Evolutionary conservation across 2,113 vertebrate genomes (phyloP).

Genomic region (Lepus europaeus): DNA sequence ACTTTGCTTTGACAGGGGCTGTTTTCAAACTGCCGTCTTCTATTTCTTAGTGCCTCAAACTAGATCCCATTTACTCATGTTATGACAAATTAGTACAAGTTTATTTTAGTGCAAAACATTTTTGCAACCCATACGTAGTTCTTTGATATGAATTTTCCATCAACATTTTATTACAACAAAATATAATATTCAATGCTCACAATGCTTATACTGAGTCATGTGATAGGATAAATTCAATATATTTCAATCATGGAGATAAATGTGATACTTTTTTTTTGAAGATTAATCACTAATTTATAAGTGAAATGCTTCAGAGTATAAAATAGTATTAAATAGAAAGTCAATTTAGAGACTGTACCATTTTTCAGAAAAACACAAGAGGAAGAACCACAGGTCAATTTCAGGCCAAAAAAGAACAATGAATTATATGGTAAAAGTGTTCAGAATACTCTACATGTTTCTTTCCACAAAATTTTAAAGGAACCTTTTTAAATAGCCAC

Average conservation of each 20-base stretch:
- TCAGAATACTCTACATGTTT: neutral
- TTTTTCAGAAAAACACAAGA: neutral
- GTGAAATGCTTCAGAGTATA: constrained; percentile 11
- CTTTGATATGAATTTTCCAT: neutral
- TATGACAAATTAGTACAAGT: too few relatives aligned
- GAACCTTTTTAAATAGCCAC: neutral
- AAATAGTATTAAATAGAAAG: neutral
- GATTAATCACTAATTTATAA: neutral
- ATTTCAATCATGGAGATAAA: neutral
- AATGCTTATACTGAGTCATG: neutral
- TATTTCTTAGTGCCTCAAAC: too few relatives aligned
- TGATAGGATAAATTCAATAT: neutral
- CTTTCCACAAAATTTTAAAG: neutral
- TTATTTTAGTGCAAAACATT: too few relatives aligned
- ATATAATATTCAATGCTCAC: neutral
- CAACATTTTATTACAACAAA: neutral
- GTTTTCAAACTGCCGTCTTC: too few relatives aligned
- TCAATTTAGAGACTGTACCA: neutral
- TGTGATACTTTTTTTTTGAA: too few relatives aligned
- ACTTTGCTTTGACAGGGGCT: too few relatives aligned
- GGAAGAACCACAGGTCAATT: neutral
- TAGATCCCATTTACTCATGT: too few relatives aligned
- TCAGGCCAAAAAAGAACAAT: neutral
- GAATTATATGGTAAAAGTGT: neutral
- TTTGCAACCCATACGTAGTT: too few relatives aligned